phyloP scores from a whole-genome alignment of 2,888 invertebrate genomes.

The Sesia apiformis region DNA sequence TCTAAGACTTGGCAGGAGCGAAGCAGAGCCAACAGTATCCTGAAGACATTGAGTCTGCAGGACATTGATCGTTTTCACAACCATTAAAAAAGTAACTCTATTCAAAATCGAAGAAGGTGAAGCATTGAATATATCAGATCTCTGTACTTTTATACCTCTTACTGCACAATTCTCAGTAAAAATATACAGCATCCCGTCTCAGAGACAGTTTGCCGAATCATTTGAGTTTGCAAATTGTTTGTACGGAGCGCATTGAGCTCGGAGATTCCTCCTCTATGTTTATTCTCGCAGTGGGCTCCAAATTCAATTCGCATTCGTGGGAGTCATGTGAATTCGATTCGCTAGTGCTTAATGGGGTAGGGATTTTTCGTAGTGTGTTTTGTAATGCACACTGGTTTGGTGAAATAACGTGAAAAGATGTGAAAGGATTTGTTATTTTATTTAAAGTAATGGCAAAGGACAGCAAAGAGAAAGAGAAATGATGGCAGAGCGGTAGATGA shows the following conservation, averaged over 20 bases:
- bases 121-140: too few species aligned
- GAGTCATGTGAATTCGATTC: neutral
- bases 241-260: slow-evolving; percentile 10
- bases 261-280: slow-evolving; percentile 6
- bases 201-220: slow-evolving; percentile 17
- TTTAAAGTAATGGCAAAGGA: too few species aligned
- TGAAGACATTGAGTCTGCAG: too few species aligned
- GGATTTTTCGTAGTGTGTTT: neutral
- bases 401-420: neutral
- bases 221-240: slow-evolving; percentile 22
- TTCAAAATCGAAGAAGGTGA: too few species aligned
- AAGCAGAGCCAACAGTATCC: too few species aligned
- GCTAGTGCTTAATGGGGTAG: neutral
- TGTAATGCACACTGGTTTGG: neutral
- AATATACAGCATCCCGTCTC: slow-evolving; percentile 2
- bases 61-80: too few species aligned
- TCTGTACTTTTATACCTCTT: too few species aligned
- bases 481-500: too few species aligned
- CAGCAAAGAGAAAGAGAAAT: too few species aligned
- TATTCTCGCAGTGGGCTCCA: slow-evolving; percentile 13
- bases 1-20: too few species aligned
- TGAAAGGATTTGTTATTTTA: neutral
- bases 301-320: slow-evolving; percentile 14
- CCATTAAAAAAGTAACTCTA: too few species aligned
- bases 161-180: slow-evolving; percentile 1